Evolutionary conservation across 2,888 invertebrate species (phyloP).

Genomic region (Drosophila fulvimacula): DNA sequence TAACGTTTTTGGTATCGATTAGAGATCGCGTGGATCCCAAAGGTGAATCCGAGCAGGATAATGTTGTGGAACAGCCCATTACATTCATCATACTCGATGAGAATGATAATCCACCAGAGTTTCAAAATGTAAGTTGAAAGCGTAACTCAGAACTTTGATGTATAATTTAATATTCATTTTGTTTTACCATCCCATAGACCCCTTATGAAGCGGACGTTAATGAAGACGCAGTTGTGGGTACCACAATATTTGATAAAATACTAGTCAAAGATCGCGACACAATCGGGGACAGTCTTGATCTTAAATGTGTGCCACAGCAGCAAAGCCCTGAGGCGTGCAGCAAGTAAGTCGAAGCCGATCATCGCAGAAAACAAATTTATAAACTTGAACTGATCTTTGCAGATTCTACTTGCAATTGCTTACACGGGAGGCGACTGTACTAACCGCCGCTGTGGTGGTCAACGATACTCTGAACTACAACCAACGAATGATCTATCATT

Average conservation of each 20-base stretch:
- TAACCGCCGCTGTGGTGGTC: conserved; percentile 90
- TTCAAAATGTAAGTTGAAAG: conserved; percentile 87
- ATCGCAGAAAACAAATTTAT: not conserved
- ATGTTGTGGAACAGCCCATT: conserved; percentile 90
- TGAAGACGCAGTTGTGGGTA: conserved; percentile 91
- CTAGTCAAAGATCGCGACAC: conserved; percentile 92
- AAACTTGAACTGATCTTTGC: not conserved
- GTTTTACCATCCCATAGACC: conserved; percentile 86
- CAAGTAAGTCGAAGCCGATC: conserved; percentile 69
- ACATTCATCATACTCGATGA: conserved; percentile 94
- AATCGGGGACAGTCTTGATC: conserved; percentile 92
- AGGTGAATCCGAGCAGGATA: conserved; percentile 87
- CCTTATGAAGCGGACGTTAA: conserved; percentile 92
- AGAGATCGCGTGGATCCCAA: conserved; percentile 89
- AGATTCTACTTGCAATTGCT: conserved; percentile 82
- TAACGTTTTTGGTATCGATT: conserved; percentile 92
- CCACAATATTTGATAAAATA: conserved; percentile 90
- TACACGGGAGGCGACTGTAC: conserved; percentile 87
- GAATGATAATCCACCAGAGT: conserved; percentile 94
- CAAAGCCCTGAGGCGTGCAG: conserved; percentile 84
- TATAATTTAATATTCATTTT: not conserved
- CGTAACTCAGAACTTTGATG: not conserved
- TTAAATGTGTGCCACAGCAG: conserved; percentile 87
- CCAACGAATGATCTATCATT: conserved; percentile 91
- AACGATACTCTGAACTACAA: conserved; percentile 91